Base-by-base conservation (phyloP, 2,113 vertebrate species). In the Struthidea cinerea region DNA sequence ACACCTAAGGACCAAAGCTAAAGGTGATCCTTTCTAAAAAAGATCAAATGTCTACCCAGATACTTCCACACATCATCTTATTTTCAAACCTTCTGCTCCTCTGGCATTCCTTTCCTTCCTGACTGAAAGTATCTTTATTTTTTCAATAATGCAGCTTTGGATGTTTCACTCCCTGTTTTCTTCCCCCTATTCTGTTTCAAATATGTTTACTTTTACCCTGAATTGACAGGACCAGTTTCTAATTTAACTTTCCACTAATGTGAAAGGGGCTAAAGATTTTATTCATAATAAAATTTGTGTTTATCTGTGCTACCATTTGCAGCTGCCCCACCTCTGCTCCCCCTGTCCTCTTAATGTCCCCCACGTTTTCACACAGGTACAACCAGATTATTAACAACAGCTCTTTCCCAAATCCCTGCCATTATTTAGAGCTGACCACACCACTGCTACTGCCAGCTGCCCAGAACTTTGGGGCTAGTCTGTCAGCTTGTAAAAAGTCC, bases 1-100 rank as follows among this genome's bases (percentile, higher is more conserved):
- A 88, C 50, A 68, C 24, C 47, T 55, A 77, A 76, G 44, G 52
- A 87, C 60, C 64, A 92, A 67, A 88, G 85, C 30, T 77, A 93
- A 88, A 80, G 33, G 63, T 63, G 52, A 71, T 64, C 24, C 41
- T 71, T 80, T 71, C 61, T 68, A 80, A 90, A 70, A 33, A 70
- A 80, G 28, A 83, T 44, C 52, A 76, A 61, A 24, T 10, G 53
- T 59, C 37, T 87, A 57, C 22, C 67, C 83, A 83, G 37, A 49
- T 37, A 61, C 42, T 94, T 85, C 55, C 46, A 73, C 35, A 50
- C 10, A 73, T 46, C 2, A 3, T 60, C 22, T 79, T 23, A 50
- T 75, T 91, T 84, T 87, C 87, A 89, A 71, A 69, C 7, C 8
- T 86, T 56, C 50, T 76, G 52, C 17, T 78, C 39, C 41, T 60